phyloP scores from a whole-genome alignment of 2,797 vertebrate species.

The Danio kyathit region DNA sequence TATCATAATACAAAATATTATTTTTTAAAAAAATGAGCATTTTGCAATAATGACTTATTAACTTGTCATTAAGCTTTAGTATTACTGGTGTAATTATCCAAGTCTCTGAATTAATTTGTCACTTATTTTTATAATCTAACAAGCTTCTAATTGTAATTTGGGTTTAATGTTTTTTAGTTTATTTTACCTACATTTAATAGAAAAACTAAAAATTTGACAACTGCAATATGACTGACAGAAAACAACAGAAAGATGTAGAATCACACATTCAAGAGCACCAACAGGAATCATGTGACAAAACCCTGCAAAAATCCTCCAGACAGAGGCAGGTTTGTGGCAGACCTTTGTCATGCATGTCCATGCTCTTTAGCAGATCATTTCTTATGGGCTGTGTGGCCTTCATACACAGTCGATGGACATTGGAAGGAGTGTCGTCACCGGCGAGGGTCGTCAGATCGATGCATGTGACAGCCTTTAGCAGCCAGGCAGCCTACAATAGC shows the following conservation, averaged over 20 bases:
- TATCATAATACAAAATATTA: no score
- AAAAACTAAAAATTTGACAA: not conserved
- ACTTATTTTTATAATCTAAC: not conserved
- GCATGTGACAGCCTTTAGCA: slow-evolving; percentile 90
- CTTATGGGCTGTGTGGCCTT: slow-evolving; percentile 91
- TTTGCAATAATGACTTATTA: no score
- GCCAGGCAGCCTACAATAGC: slow-evolving; percentile 89
- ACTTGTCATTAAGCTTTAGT: no score
- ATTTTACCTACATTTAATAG: not conserved
- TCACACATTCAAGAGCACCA: not conserved
- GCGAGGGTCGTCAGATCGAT: slow-evolving; percentile 95
- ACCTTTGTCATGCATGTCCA: slow-evolving; percentile 92
- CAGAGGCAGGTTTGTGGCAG: not conserved
- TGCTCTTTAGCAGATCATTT: slow-evolving; percentile 83
- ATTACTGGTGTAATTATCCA: not conserved
- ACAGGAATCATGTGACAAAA: not conserved
- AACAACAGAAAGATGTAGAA: not conserved
- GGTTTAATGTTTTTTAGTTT: not conserved
- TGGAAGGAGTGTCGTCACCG: slow-evolving; percentile 91
- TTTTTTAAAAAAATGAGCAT: no score
- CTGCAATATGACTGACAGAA: not conserved
- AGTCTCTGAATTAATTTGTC: no score
- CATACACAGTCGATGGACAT: slow-evolving; percentile 89
- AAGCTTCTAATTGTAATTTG: not conserved
- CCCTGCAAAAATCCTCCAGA: not conserved